These are phyloP conservation scores for Vandiemenella viatica DNA, from an alignment of 2,888 invertebrate species.

Conservation along the genomic window DNA sequence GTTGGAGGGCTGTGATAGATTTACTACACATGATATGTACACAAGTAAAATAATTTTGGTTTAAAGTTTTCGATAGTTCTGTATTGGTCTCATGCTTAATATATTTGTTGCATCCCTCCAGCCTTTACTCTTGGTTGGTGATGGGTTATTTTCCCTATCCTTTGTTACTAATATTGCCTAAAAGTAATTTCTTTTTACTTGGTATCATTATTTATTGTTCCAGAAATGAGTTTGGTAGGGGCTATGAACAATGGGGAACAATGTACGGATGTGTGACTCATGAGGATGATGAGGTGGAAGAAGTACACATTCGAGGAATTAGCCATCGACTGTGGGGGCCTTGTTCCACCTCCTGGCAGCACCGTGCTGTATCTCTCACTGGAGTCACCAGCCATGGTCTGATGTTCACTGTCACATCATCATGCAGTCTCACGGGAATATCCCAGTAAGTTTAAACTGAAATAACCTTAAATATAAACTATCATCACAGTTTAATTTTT, in stretches of 20 bases:
- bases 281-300: slow-evolving; percentile 25
- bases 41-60: too few relatives aligned
- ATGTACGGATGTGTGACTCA: slow-evolving; percentile 40
- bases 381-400: slow-evolving; percentile 39
- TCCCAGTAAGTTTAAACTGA: background rate
- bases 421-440: slow-evolving; percentile 35
- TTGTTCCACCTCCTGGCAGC: slow-evolving; percentile 23
- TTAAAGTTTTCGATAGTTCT: too few relatives aligned
- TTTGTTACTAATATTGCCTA: too few relatives aligned
- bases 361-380: slow-evolving; percentile 26
- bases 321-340: slow-evolving; percentile 33
- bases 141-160: too few relatives aligned
- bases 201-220: background rate
- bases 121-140: too few relatives aligned
- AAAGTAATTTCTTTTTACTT: too few relatives aligned
- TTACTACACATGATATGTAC: too few relatives aligned
- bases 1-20: too few relatives aligned
- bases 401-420: slow-evolving; percentile 36
- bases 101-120: too few relatives aligned
- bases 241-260: slow-evolving; percentile 48
- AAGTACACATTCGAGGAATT: slow-evolving; percentile 36
- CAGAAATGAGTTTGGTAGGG: slow-evolving; percentile 21
- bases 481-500: too few relatives aligned
- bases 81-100: too few relatives aligned
- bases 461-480: background rate